Evolutionary conservation across 2,113 vertebrate genomes (phyloP).

Genomic region (Hassar affinis): DNA sequence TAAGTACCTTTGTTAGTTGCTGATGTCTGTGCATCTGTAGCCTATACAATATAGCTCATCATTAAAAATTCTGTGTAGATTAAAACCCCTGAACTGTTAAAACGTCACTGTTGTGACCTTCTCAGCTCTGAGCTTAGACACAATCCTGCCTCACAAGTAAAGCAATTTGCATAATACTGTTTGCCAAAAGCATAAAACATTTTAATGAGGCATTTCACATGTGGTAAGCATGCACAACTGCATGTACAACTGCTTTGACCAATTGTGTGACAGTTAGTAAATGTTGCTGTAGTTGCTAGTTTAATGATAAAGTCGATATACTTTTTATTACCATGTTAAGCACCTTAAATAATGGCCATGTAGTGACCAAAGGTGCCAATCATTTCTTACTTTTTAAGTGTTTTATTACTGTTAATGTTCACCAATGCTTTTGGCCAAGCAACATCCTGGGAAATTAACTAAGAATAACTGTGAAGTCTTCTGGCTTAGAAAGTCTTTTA

Average conservation of each 20-base stretch:
- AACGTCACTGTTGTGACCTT: background rate
- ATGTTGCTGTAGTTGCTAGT: background rate
- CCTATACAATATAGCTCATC: background rate
- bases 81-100: background rate
- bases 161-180: background rate
- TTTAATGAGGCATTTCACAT: constrained; percentile 9
- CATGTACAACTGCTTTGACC: background rate
- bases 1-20: background rate
- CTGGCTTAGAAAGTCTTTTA: constrained; percentile 14
- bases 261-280: background rate
- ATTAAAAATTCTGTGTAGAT: background rate
- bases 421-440: background rate
- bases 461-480: constrained; percentile 10
- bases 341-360: background rate
- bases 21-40: background rate
- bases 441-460: constrained; percentile 11
- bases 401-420: background rate
- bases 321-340: background rate
- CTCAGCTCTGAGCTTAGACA: background rate
- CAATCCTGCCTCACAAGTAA: background rate
- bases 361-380: background rate
- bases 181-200: constrained; percentile 3
- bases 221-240: background rate
- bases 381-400: background rate
- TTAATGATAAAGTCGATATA: background rate